phyloP scores from a whole-genome alignment of 2,113 vertebrate genomes.

The Pterocles orientalis region DNA sequence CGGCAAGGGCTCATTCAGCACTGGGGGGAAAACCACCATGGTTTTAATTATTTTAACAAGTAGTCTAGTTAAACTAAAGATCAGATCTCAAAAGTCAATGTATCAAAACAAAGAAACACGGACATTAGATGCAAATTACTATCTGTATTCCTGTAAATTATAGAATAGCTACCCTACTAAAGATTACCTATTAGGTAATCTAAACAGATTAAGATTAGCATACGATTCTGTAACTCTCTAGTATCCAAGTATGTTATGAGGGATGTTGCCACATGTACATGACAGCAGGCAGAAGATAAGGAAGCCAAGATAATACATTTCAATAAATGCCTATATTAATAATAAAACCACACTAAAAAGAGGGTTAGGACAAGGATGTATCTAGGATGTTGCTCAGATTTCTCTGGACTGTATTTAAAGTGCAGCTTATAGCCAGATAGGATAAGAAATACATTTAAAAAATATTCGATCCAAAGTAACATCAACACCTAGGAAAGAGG shows the following conservation, averaged over 20 bases:
- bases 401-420: background rate
- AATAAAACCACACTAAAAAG: background rate
- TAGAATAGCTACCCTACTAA: background rate
- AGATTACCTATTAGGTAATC: background rate
- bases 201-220: background rate
- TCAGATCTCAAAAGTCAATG: background rate
- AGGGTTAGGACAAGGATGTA: background rate
- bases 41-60: background rate
- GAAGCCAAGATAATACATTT: background rate
- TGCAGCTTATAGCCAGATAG: background rate
- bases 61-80: background rate
- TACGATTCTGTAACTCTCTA: background rate
- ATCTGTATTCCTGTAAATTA: background rate
- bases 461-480: background rate
- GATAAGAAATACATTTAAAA: background rate
- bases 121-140: background rate
- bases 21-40: rapidly evolving
- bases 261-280: background rate
- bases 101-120: background rate
- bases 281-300: background rate
- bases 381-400: background rate
- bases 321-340: background rate
- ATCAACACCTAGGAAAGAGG: background rate
- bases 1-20: background rate
- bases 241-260: background rate